Evolutionary conservation across 64 coral and sea anemone species (phyloP).

Genomic region (Pocillopora damicornis): DNA sequence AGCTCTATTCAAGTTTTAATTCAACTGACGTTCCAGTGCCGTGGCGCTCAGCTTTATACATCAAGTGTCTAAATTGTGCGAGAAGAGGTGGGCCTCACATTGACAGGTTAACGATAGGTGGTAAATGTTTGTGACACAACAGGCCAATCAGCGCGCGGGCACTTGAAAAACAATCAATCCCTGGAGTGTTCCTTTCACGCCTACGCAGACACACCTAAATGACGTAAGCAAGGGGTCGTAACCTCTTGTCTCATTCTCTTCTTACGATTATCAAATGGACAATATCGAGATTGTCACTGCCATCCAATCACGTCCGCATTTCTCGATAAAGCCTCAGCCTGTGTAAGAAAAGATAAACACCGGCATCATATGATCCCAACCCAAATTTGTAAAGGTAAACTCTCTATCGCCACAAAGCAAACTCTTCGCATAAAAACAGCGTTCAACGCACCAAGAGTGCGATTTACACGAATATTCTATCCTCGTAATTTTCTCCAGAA

Average conservation of each 20-base stretch:
- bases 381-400: background rate
- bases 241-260: conserved; percentile 42
- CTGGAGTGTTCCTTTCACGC: conserved; percentile 74
- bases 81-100: conserved; percentile 63
- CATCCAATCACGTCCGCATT: conserved; percentile 51
- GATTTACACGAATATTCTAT: background rate
- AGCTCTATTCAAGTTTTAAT: background rate
- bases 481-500: background rate
- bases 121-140: conserved; percentile 62
- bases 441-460: background rate
- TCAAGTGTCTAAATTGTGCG: conserved; percentile 40
- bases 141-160: conserved; percentile 58
- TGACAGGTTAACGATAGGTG: conserved; percentile 89
- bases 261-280: conserved; percentile 49
- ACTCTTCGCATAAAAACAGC: conserved; percentile 5
- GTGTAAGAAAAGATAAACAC: conserved; percentile 67
- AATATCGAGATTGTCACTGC: conserved; percentile 68
- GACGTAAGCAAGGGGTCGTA: conserved; percentile 83
- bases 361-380: conserved; percentile 34
- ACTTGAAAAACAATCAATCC: conserved; percentile 80
- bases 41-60: conserved; percentile 41
- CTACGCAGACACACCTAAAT: conserved; percentile 77
- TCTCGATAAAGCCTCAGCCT: conserved; percentile 53
- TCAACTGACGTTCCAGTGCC: conserved; percentile 6
- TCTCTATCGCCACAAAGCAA: conserved; percentile 33